Base-by-base conservation (phyloP, 2,888 invertebrate species). In the Coenonympha arcania region DNA sequence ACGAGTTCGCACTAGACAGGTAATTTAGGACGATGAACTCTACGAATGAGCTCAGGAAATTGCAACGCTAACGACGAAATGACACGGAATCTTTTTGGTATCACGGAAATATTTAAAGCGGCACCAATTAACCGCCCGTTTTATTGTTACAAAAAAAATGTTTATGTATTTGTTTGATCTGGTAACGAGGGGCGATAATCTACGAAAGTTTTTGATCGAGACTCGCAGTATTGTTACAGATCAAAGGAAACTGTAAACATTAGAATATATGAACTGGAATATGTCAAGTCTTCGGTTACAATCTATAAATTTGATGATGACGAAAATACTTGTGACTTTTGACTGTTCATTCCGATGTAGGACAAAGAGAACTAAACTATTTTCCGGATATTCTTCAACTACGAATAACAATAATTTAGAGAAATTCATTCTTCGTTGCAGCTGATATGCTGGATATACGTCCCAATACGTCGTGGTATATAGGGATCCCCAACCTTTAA, bases 161-260 rank as follows among this genome's bases (percentile, higher is more conserved):
- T 76, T 77, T 75, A 73, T 70, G 68, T 45, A 53, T 62, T 62
- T 68, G 71, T 84, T 84, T 83, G 83, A 83, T 72, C 73, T 78
- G 57, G 65, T 66, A 66, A 66, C 42, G 66, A 64, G 59, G 54
- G 61, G 65, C 75, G 73, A 73, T 76, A 74, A 75, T 77, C 69
- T 72, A 73, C 60, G 60, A 68, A 71, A 66, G 60, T 65, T 68
- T 73, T 74, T 70, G 72, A 76, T 72, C 73, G 75, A 79, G 65
- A 69, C 65, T 58, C 61, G 57, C 62, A 58, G 66, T 64, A 77
- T 77, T 77, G 76, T 77, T 65, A 57, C 57, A 69, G 76, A 81
- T 85, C 84, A 85, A 85, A 74, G 64, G 62, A 68, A 64, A 69
- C 70, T 71, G 79, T 84, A 83, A 84, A 82, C 66, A 71, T 59